A percentile compares a stretch with the other conserved stretches of the same genome.
Evolutionary conservation across 1,140 invertebrate genomes (phyloP).

Genomic region (Lysiphlebus fabarum): DNA sequence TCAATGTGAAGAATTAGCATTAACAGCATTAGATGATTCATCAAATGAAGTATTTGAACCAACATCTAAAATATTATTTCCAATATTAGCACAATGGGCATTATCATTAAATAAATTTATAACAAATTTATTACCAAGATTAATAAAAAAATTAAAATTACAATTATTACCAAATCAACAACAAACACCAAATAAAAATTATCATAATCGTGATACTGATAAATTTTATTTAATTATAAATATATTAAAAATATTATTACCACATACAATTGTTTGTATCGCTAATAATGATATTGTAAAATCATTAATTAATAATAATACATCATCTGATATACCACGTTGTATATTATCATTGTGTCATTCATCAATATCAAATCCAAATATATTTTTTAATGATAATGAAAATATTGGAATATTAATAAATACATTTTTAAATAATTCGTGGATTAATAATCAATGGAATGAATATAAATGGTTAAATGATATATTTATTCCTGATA

Average conservation of each 20-base stretch:
- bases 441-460: slow-evolving; percentile 54
- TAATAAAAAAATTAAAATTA: slow-evolving; percentile 43
- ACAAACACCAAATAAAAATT: slow-evolving; percentile 42
- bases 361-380: slow-evolving; percentile 56
- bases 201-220: slow-evolving; percentile 34
- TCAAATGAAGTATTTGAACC: slow-evolving; percentile 54
- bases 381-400: slow-evolving; percentile 54
- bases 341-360: slow-evolving; percentile 37
- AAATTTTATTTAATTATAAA: slow-evolving; percentile 41
- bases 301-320: slow-evolving; percentile 40
- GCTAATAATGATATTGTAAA: slow-evolving; percentile 50
- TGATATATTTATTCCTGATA: slow-evolving; percentile 50
- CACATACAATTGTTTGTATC: slow-evolving; percentile 55
- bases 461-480: slow-evolving; percentile 58
- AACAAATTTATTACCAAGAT: slow-evolving; percentile 48
- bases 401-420: slow-evolving; percentile 53
- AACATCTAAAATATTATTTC: slow-evolving; percentile 53
- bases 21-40: slow-evolving; percentile 59
- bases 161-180: slow-evolving; percentile 39
- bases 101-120: slow-evolving; percentile 57
- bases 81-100: slow-evolving; percentile 65
- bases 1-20: slow-evolving; percentile 60
- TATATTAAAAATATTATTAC: slow-evolving; percentile 55
- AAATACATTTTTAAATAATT: slow-evolving; percentile 56
- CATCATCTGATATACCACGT: slow-evolving; percentile 51